These are phyloP conservation scores for Tetragnatha versicolor DNA, from an alignment of 1,140 invertebrate genomes.

Conservation along the genomic window DNA sequence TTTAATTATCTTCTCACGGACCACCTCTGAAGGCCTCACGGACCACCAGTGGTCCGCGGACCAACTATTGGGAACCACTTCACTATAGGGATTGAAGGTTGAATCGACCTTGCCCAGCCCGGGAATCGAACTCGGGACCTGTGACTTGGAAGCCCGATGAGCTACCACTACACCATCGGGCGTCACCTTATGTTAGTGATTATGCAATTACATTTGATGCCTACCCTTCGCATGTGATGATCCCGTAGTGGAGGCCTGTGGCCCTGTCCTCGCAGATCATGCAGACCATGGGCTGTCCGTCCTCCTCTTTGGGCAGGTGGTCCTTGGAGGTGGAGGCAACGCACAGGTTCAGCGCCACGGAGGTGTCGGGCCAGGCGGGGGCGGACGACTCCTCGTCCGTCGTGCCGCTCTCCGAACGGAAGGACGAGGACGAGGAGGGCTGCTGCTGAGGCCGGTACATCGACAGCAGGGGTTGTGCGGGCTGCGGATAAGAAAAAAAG, in stretches of 20 bases:
- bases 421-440: not conserved
- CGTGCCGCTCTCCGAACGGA: not conserved
- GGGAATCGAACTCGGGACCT: too few species aligned
- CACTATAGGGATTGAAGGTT: too few species aligned
- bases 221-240: constrained; percentile 95
- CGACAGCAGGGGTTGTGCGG: constrained; percentile 24
- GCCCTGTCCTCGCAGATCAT: constrained; percentile 98
- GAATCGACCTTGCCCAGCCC: too few species aligned
- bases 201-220: too few species aligned
- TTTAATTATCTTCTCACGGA: too few species aligned
- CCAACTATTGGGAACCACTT: too few species aligned
- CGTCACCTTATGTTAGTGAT: too few species aligned
- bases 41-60: too few species aligned
- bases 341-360: constrained; percentile 64
- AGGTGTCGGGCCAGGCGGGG: constrained; percentile 26
- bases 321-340: constrained; percentile 62
- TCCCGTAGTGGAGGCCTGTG: constrained; percentile 96
- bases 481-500: not conserved
- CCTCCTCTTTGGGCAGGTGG: constrained; percentile 53
- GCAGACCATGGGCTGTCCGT: constrained; percentile 91
- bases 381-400: not conserved
- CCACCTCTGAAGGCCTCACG: too few species aligned
- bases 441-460: not conserved
- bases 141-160: too few species aligned
- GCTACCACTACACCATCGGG: too few species aligned